Conservation (phyloP, 1,140 invertebrate species). For the Eulimnadia texana region DNA sequence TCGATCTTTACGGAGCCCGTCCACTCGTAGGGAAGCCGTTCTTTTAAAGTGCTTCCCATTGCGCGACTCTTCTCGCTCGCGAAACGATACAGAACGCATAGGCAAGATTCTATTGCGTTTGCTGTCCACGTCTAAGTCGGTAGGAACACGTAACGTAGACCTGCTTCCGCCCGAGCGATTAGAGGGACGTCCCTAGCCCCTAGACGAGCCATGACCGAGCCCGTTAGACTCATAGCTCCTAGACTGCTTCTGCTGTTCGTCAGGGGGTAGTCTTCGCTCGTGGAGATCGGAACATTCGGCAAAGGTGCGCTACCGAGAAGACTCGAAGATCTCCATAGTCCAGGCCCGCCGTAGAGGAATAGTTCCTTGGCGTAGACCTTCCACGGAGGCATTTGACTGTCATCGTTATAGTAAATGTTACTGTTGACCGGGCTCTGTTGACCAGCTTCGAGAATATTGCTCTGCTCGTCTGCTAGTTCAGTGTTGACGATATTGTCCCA, state of each 20-base stretch:
- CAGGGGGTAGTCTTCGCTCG: neutral
- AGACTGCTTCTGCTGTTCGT: slow-evolving; percentile 1
- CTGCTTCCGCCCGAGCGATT: neutral
- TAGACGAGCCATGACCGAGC: neutral
- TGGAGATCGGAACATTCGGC: slow-evolving; percentile 1
- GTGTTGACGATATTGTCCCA: neutral
- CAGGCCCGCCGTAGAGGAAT: slow-evolving; percentile 10
- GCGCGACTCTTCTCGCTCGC: slow-evolving; percentile 4
- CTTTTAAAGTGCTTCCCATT: neutral
- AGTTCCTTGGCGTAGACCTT: slow-evolving; percentile 16
- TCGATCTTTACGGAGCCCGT: neutral
- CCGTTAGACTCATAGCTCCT: slow-evolving; percentile 1
- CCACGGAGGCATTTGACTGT: slow-evolving; percentile 15
- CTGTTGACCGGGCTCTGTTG: neutral
- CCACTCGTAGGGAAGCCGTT: neutral
- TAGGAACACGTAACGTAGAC: slow-evolving; percentile 1
- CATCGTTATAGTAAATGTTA: slow-evolving; percentile 8
- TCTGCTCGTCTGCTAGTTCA: neutral
- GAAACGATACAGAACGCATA: slow-evolving; percentile 16
- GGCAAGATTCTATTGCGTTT: slow-evolving; percentile 11
- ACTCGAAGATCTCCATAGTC: slow-evolving; percentile 8
- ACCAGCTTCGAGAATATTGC: neutral
- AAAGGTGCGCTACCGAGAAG: slow-evolving; percentile 12
- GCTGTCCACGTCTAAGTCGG: neutral
- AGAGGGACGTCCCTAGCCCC: no score